Conservation (phyloP, 92 coral and sea anemone species). For the Bergia sp. region DNA sequence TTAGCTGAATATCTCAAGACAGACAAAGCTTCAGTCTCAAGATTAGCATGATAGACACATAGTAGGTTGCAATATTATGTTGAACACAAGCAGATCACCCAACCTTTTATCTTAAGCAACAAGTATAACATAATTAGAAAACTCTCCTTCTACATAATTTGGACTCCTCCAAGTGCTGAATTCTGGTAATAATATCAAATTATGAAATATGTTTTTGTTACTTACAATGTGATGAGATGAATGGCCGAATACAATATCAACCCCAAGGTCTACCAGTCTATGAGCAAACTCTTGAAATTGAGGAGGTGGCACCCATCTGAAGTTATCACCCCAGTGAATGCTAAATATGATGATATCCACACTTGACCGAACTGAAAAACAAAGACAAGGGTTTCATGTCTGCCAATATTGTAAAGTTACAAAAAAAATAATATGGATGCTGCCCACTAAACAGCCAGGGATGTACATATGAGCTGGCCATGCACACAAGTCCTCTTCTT, state of each 20-base stretch:
- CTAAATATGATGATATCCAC: constrained; percentile 36
- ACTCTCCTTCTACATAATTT: too few species aligned
- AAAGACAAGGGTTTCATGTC: not conserved
- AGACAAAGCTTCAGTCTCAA: too few species aligned
- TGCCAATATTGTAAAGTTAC: not conserved
- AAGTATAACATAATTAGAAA: too few species aligned
- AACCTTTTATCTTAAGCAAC: too few species aligned
- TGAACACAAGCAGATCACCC: too few species aligned
- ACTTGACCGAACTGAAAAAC: constrained; percentile 13
- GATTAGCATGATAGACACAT: too few species aligned
- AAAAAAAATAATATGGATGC: not conserved
- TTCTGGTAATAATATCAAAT: not conserved
- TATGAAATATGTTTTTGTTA: not conserved
- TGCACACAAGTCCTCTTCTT: too few species aligned
- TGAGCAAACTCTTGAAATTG: constrained; percentile 40
- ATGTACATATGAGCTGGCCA: too few species aligned
- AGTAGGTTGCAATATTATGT: too few species aligned
- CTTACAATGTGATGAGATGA: constrained; percentile 39
- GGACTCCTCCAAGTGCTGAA: not conserved
- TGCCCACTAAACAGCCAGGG: too few species aligned
- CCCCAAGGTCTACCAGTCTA: constrained; percentile 25
- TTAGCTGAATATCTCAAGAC: too few species aligned
- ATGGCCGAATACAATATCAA: constrained; percentile 42
- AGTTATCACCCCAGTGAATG: constrained; percentile 45
- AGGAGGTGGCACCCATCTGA: constrained; percentile 34